phyloP scores from a whole-genome alignment of 2,113 vertebrate genomes.

The Marmota monax region DNA sequence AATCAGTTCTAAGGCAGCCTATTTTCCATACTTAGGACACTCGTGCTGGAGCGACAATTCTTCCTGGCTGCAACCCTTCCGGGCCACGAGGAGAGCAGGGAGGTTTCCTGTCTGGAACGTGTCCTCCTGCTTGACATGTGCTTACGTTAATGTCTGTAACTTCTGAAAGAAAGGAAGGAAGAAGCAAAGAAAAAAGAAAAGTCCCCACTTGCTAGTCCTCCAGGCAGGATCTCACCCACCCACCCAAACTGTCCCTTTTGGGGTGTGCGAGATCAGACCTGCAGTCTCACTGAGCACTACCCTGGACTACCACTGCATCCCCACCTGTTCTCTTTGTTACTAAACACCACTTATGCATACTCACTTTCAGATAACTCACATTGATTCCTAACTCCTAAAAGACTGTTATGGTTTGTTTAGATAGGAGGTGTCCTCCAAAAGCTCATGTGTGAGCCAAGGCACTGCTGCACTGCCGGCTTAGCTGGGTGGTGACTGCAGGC shows the following conservation, averaged over 20 bases:
- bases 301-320: too few species aligned
- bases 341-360: not conserved
- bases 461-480: too few species aligned
- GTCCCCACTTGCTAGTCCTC: not conserved
- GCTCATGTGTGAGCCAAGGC: too few species aligned
- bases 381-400: not conserved
- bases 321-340: not conserved
- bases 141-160: slow-evolving; percentile 77
- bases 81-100: slow-evolving; percentile 76
- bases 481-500: too few species aligned
- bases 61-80: slow-evolving; percentile 86
- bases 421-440: too few species aligned
- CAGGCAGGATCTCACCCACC: not conserved
- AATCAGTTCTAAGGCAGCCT: slow-evolving; percentile 80
- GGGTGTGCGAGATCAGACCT: too few species aligned
- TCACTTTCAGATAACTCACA: not conserved
- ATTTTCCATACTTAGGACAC: slow-evolving; percentile 87
- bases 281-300: too few species aligned
- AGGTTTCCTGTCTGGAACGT: slow-evolving; percentile 75
- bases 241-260: not conserved
- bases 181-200: not conserved
- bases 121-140: slow-evolving; percentile 67
- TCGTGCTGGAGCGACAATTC: slow-evolving; percentile 80
- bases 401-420: too few species aligned
- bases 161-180: not conserved